Base-by-base conservation (phyloP, 1,140 invertebrate genomes). In the Leptopilina boulardi region DNA sequence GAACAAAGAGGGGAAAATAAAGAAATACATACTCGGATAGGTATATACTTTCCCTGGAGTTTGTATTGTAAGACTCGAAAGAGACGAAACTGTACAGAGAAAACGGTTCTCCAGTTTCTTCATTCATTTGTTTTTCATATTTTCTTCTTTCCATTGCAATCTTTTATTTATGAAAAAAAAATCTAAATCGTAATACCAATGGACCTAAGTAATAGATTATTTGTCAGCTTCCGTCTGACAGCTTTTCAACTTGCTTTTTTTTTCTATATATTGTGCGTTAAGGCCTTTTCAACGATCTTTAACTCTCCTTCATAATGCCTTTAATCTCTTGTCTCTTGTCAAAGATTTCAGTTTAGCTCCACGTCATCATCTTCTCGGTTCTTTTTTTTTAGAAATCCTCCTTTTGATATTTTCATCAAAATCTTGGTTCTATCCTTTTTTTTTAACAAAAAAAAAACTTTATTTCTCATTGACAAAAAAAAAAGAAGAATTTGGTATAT, bases 221-320 rank as follows among this genome's bases (percentile, higher is more conserved):
- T 59, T 59, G 54, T 59, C 54, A 59, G 54, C 54, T 59, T 59
- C 54, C 54, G 21, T 59, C 54, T 59, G 54, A 59, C 19, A 59
- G 54, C 11, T 9, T 59, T 59, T 59, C 54, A 59, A 59, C 54
- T 13, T 23, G 11, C 54, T 59, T 23, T 56, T 21, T 19, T 23
- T n/a, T 54, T n/a, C 5, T 54, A 2, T 23, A 10, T 59, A 26
- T 26, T 59, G 9, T 21, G 56, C n/a, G n/a, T 13, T 21, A 4
- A 11, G 23, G 56, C 3, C 21, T 59, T 59, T 59, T 59, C 21
- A 59, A 21, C 56, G 21, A 11, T 59, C 56, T 59, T 59, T 21
- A 59, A 23, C 21, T 59, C 8, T 13, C 8, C 21, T n/a, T 59
- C 13, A 13, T 2, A 13, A 1, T 23, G 10, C 23, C 18, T 59